phyloP scores from a whole-genome alignment of 37 sponge, comb jelly and placozoan genomes.

The Halichondria panicea region DNA sequence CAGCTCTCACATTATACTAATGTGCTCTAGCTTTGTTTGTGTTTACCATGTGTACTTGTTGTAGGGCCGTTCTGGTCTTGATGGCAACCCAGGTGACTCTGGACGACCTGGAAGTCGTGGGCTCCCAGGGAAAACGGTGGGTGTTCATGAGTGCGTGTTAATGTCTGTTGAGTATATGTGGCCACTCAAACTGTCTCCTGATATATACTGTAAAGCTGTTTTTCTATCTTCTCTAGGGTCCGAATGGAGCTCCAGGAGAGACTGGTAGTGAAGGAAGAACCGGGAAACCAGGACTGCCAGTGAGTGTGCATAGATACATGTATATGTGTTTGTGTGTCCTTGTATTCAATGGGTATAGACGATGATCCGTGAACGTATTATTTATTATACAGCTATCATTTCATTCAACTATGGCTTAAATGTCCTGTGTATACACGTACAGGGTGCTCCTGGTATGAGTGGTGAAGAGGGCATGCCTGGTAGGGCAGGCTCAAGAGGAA shows the following conservation, averaged over 20 bases:
- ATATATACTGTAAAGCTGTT: neutral
- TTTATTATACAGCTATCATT: no score
- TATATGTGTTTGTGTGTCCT: neutral
- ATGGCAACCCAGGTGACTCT: no score
- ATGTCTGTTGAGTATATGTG: neutral
- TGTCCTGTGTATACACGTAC: no score
- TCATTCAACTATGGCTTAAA: no score
- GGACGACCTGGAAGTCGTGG: neutral
- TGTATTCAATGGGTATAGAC: neutral
- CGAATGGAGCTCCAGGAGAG: neutral
- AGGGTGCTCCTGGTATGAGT: conserved; percentile 6
- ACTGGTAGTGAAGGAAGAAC: conserved; percentile 18
- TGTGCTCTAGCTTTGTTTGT: no score
- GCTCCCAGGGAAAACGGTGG: neutral
- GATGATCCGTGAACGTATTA: no score
- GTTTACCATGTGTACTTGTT: no score
- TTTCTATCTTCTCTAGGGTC: neutral
- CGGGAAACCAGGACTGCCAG: conserved; percentile 23
- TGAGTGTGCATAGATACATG: neutral
- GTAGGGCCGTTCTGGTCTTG: no score
- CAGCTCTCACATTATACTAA: no score
- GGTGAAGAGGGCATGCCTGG: neutral
- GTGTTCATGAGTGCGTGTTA: neutral
- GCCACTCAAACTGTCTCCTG: neutral
- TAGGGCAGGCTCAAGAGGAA: neutral